Base-by-base conservation (phyloP, 1,140 invertebrate genomes). In the Bilobella aurantiaca region DNA sequence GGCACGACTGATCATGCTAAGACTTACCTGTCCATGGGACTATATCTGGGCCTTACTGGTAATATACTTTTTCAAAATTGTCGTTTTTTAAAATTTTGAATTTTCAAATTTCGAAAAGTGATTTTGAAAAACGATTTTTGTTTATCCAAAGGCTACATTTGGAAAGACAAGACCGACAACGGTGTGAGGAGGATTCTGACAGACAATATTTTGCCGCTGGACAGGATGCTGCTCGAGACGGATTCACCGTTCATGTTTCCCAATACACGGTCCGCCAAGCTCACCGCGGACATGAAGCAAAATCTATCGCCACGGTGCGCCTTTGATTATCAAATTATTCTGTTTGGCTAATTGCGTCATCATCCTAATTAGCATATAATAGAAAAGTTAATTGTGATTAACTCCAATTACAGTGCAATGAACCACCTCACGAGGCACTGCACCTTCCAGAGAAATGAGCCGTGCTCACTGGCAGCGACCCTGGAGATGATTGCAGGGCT, bases 221-320 rank as follows among this genome's bases (percentile, higher is more conserved):
- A 96, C 72, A 83, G 84, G 76, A 79, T 96, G 58, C 75, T 96
- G 31, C 85, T 96, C 0, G 92, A 96, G 79, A 94, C 91, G 1
- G 93, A 96, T 80, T 87, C 92, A 12, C 93, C 93, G 0, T 97
- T 93, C 74, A 93, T 96, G 90, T 96, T 93, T 78, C 93, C 93
- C 0, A 97, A 96, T 76, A 91, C 91, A 53, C 81, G 93, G 76
- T 92, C 92, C 60, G 93, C 91, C 23, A 96, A 96, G 77, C 77
- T 97, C 72, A 89, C 91, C 30, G 76, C 84, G 63, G 85, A 89
- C 75, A 86, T 96, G 3, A 95, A 93, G 79, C 86, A 90, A 73
- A 84, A 85, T 47, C 79, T 96, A 56, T 92, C 91, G 8, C 88
- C 93, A 79, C 85, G 90, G 81, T 92, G 75, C 8, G 12, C 3